These are phyloP conservation scores for Panagrolaimus sp. DNA, from an alignment of 1,140 invertebrate species.

Conservation along the genomic window DNA sequence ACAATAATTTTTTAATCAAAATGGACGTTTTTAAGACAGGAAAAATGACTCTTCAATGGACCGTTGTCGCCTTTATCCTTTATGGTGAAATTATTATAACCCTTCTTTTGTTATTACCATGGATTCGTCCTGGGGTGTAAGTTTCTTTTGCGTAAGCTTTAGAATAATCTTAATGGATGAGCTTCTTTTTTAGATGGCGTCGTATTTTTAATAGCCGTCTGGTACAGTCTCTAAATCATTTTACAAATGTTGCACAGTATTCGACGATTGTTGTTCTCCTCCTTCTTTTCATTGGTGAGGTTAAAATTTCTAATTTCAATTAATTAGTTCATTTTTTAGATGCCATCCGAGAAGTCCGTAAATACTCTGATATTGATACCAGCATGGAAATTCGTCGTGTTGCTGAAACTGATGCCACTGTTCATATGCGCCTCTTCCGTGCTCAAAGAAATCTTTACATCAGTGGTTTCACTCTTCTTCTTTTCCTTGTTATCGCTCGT, in stretches of 20 bases:
- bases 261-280: constrained; percentile 66
- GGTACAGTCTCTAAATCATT: constrained; percentile 71
- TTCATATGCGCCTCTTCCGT: constrained; percentile 84
- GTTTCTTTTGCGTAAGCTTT: constrained; percentile 21
- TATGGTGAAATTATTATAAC: constrained; percentile 53
- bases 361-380: constrained; percentile 68
- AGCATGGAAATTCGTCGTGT: constrained; percentile 64
- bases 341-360: constrained; percentile 88
- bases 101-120: constrained; percentile 53
- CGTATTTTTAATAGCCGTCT: constrained; percentile 86
- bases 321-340: constrained; percentile 63
- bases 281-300: constrained; percentile 66
- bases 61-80: constrained; percentile 53
- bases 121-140: constrained; percentile 56
- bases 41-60: constrained; percentile 59
- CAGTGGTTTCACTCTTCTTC: constrained; percentile 85
- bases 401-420: constrained; percentile 81
- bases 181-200: constrained; percentile 72
- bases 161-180: constrained; percentile 14
- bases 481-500: constrained; percentile 64
- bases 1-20: background rate
- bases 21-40: constrained; percentile 8
- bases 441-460: constrained; percentile 99
- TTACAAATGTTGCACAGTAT: constrained; percentile 65
- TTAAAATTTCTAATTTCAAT: too few relatives aligned